Percentiles rank a stretch among this genome's conserved stretches.
phyloP scores from a whole-genome alignment of 2,888 invertebrate genomes.

The Chymomyza caudatula region DNA sequence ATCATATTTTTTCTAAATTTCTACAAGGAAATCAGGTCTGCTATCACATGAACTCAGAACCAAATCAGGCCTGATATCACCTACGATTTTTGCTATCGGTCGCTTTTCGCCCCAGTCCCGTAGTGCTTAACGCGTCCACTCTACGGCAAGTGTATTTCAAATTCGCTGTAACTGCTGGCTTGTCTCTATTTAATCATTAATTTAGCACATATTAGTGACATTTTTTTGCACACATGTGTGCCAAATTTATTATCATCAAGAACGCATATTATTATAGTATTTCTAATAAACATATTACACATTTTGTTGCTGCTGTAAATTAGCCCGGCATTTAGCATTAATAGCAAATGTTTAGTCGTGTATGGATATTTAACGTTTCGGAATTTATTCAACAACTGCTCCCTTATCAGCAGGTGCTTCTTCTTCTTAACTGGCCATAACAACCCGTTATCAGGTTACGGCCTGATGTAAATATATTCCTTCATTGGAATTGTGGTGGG shows the following conservation, averaged over 20 bases:
- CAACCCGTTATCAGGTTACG: too few species aligned
- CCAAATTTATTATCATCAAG: conserved; percentile 36
- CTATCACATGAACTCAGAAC: too few species aligned
- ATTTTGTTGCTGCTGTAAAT: conserved; percentile 4
- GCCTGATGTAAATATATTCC: too few species aligned
- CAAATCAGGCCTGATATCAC: too few species aligned
- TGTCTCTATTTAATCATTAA: conserved; percentile 43
- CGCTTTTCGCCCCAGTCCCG: too few species aligned
- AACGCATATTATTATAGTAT: not conserved
- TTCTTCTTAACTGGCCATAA: too few species aligned
- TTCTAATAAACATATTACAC: conserved; percentile 33
- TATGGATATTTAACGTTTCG: not conserved
- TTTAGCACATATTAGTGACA: conserved; percentile 50
- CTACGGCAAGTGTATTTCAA: not conserved
- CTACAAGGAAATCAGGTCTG: too few species aligned
- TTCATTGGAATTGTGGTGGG: too few species aligned
- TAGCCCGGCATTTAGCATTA: not conserved
- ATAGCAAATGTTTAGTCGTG: not conserved
- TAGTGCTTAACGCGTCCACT: too few species aligned
- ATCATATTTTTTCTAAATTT: too few species aligned
- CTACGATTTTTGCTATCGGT: too few species aligned
- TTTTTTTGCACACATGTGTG: conserved; percentile 38
- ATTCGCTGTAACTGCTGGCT: not conserved
- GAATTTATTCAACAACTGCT: not conserved
- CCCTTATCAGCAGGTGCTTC: not conserved